Percentiles rank a stretch among this genome's conserved stretches.
These are phyloP conservation scores for Agrotis ipsilon DNA, from an alignment of 2,888 invertebrate genomes.

Conservation along the genomic window DNA sequence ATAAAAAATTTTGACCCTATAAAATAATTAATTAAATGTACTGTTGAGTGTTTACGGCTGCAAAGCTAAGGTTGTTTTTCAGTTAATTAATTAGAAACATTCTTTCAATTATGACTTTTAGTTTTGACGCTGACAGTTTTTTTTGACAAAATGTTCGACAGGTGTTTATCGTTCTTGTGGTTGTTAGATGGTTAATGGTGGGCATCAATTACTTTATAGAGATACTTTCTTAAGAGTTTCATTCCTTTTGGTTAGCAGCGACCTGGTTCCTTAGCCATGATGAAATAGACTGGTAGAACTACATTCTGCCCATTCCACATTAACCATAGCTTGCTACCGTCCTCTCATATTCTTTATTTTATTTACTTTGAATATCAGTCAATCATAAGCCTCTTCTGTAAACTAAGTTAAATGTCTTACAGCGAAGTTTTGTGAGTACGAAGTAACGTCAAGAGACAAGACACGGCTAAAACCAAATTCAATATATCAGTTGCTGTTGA, in stretches of 20 bases:
- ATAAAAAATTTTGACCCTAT: background rate
- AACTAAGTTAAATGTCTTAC: constrained; percentile 30
- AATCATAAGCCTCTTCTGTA: constrained; percentile 20
- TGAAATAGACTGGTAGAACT: background rate
- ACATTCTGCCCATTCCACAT: background rate
- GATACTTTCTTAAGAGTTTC: too few species aligned
- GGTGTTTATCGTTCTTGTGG: too few species aligned
- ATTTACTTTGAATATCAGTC: constrained; percentile 28
- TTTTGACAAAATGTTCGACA: too few species aligned
- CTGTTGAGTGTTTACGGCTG: too few species aligned
- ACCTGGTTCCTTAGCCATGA: too few species aligned
- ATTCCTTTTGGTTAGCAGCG: too few species aligned
- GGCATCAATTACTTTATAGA: too few species aligned
- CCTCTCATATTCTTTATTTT: background rate
- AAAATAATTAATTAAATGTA: background rate
- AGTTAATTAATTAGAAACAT: too few species aligned
- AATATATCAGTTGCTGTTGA: constrained; percentile 34
- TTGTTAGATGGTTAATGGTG: too few species aligned
- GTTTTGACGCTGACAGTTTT: too few species aligned
- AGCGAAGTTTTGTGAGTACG: constrained; percentile 19
- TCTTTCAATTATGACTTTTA: too few species aligned
- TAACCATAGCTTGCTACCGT: background rate
- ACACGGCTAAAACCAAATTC: constrained; percentile 23
- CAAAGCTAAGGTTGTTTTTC: too few species aligned
- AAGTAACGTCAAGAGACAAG: constrained; percentile 11